Evolutionary conservation across 2,797 vertebrate species (phyloP).

Genomic region (Prunella strophiata): DNA sequence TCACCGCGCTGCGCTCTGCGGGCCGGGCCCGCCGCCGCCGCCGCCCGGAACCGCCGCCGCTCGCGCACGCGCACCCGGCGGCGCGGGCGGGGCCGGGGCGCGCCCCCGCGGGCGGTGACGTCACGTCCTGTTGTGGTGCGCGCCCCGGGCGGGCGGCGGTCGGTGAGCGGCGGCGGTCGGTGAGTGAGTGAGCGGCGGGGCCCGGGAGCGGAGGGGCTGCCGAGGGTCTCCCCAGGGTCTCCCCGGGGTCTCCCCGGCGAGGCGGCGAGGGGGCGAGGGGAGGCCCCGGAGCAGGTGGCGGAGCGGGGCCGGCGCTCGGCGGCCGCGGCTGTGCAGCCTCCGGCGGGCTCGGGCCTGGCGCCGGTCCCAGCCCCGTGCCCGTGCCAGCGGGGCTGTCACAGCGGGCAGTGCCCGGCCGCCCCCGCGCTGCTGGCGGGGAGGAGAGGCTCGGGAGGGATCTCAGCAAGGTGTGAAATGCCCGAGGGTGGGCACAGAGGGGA

Average conservation of each 20-base stretch:
- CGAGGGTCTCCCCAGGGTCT: too few relatives aligned
- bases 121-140: background rate
- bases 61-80: background rate
- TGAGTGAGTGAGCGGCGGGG: too few relatives aligned
- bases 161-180: background rate
- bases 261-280: background rate
- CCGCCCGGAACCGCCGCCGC: background rate
- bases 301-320: background rate
- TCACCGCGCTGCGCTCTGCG: background rate
- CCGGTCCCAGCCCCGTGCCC: background rate
- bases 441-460: background rate
- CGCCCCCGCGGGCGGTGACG: background rate
- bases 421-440: background rate
- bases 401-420: background rate
- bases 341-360: background rate
- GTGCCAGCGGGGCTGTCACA: background rate
- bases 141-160: background rate
- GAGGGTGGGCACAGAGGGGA: background rate
- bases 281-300: background rate
- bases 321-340: background rate
- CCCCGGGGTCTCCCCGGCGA: background rate
- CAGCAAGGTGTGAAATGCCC: fast-evolving
- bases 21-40: background rate
- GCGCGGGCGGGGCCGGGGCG: background rate
- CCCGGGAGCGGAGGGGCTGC: background rate